Evolutionary conservation across 2,113 vertebrate species (phyloP), one percentile per base, ranked within the genome.

Genomic region (Chiloscyllium plagiosum): DNA sequence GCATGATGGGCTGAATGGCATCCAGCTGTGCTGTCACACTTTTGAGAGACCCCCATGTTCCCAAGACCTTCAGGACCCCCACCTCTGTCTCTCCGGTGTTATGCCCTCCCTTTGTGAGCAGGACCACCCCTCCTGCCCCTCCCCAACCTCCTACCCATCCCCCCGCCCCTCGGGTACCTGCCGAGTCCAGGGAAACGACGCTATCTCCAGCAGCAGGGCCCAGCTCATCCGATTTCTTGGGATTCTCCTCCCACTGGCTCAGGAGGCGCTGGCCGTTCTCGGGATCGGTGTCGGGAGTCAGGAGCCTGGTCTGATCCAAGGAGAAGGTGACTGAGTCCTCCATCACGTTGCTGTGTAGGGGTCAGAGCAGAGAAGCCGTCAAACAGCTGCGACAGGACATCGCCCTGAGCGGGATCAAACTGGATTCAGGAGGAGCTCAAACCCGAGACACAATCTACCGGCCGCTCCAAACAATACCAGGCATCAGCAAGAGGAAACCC

Each of bases 241-340:
- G 96, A n/a, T 96, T 95, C 96, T 97, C 96, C 96, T 96, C 97
- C 97, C 96, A 96, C 19, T 96, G 96, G 50, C 96, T 70, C 96
- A 96, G 96, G 69, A 98, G 96, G 92, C 2, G 76, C 96, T 96
- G 42, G 3, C 96, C 90, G 0, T 80, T 56, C 0, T 96, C 52
- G 2, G 80, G 72, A 95, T 95, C 96, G 0, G 95, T 69, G 0
- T 96, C 65, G 7, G 96, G 96, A 0, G 2, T 96, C 19, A 42
- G 95, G 8, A 52, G 86, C 17, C 86, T 96, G 0, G 97, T 98
- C 97, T 99, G 98, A 96, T 98, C 98, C 2, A 97, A 10, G 0
- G 98, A 99, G 96, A 99, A 98, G 80, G 98, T 97, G 4, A 98
- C 96, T 0, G 98, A 98, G 0, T 97, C 97, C 96, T 99, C 97